phyloP scores from a whole-genome alignment of 2,113 vertebrate species.

The Burhinus oedicnemus region DNA sequence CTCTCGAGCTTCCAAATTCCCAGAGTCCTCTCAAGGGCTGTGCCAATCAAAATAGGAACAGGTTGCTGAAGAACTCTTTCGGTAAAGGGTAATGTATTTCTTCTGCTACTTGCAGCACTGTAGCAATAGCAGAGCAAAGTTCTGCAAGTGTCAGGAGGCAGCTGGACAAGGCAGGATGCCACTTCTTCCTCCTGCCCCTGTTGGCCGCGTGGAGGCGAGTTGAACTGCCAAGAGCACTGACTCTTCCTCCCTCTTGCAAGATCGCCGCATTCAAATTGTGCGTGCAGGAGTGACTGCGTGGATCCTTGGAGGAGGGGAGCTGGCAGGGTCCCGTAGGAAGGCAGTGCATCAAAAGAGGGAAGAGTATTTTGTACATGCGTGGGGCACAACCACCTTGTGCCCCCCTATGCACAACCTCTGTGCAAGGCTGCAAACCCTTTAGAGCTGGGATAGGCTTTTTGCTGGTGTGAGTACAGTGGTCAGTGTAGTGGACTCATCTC shows the following conservation, averaged over 20 bases:
- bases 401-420: not conserved
- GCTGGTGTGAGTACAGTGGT: not conserved
- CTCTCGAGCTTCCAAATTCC: not conserved
- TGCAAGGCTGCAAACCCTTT: not conserved
- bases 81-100: not conserved
- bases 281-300: not conserved
- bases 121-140: not conserved
- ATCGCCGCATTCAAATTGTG: not conserved
- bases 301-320: not conserved
- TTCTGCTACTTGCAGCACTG: not conserved
- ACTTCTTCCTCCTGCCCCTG: not conserved
- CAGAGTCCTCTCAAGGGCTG: not conserved
- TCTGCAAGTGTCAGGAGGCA: not conserved
- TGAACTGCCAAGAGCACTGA: not conserved
- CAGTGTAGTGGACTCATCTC: not conserved
- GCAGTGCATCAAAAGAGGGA: not conserved
- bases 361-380: not conserved
- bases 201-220: not conserved
- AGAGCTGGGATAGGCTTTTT: not conserved
- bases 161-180: not conserved
- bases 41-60: slow-evolving; percentile 19
- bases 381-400: not conserved
- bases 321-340: not conserved
- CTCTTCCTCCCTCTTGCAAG: not conserved
- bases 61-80: not conserved